Percentiles rank a stretch among this genome's conserved stretches.
phyloP scores from a whole-genome alignment of 2,113 vertebrate genomes.

The Oncorhynchus clarkii region DNA sequence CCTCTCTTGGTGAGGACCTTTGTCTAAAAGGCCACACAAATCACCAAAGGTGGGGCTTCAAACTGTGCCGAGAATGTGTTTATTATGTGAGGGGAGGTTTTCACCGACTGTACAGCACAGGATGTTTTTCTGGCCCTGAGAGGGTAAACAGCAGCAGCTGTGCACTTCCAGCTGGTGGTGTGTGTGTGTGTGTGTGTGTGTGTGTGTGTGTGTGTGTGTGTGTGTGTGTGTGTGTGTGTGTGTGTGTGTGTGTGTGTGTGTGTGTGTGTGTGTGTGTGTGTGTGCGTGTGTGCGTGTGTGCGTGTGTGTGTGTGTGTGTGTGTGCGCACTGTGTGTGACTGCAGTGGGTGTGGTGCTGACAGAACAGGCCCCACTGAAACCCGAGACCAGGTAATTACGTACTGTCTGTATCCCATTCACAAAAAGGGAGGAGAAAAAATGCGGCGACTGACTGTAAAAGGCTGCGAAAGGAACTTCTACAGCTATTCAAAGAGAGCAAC shows the following conservation, averaged over 20 bases:
- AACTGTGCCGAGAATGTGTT: slow-evolving; percentile 69
- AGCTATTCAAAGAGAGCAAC: slow-evolving; percentile 18
- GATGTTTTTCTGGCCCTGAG: slow-evolving; percentile 78
- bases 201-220: slow-evolving; percentile 63
- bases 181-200: slow-evolving; percentile 47
- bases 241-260: slow-evolving; percentile 6
- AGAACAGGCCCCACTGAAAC: slow-evolving; percentile 66
- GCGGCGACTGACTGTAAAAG: slow-evolving; percentile 3
- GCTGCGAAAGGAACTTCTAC: too few species aligned
- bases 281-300: too few species aligned
- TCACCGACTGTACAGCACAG: slow-evolving; percentile 74
- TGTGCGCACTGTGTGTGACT: background rate
- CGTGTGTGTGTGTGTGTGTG: too few species aligned
- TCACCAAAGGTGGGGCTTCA: slow-evolving; percentile 71
- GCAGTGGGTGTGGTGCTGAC: slow-evolving; percentile 64
- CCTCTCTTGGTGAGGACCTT: slow-evolving; percentile 42
- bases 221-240: slow-evolving; percentile 16
- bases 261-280: background rate
- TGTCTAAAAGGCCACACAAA: slow-evolving; percentile 56
- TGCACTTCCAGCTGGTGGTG: slow-evolving; percentile 76
- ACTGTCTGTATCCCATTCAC: slow-evolving; percentile 59
- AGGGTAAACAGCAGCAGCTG: slow-evolving; percentile 83
- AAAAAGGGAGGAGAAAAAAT: slow-evolving; percentile 44
- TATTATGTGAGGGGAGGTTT: slow-evolving; percentile 77
- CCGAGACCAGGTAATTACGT: slow-evolving; percentile 69